Evolutionary conservation across 2,888 invertebrate genomes (phyloP).

Genomic region (Helicoverpa assulta): DNA sequence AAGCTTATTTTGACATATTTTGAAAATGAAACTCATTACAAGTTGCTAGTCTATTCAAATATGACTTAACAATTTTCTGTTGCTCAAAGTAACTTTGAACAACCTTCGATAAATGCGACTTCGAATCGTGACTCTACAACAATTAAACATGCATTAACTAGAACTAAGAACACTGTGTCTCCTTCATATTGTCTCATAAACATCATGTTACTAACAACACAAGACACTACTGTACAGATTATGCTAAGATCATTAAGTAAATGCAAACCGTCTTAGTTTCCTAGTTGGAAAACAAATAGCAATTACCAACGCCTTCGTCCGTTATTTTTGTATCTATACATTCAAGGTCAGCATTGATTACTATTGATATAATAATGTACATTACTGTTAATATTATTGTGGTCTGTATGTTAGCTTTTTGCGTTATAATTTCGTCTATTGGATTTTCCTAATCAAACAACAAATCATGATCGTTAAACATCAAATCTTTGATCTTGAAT

Average conservation of each 20-base stretch:
- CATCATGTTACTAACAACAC: conserved; percentile 16
- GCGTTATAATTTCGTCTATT: not conserved
- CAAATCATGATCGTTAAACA: not conserved
- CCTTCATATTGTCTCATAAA: conserved; percentile 34
- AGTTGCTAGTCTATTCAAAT: not conserved
- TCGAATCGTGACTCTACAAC: conserved; percentile 36
- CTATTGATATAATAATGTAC: conserved; percentile 17
- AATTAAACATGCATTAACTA: conserved; percentile 35
- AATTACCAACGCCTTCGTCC: conserved; percentile 45
- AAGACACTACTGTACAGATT: conserved; percentile 40
- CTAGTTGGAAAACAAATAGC: conserved; percentile 54
- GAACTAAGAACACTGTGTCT: conserved; percentile 37
- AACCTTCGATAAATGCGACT: conserved; percentile 19
- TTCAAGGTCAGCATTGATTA: conserved; percentile 40
- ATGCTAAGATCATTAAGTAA: conserved; percentile 41
- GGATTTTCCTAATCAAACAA: not conserved
- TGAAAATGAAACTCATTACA: too few species aligned
- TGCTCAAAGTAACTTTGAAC: conserved; percentile 5
- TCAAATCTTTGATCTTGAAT: not conserved
- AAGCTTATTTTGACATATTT: too few species aligned
- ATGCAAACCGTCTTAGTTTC: conserved; percentile 54
- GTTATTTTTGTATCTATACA: conserved; percentile 44
- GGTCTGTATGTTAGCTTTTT: not conserved
- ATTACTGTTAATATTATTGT: conserved; percentile 4
- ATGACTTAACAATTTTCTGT: not conserved